Percentiles rank a stretch among this genome's conserved stretches.
Conservation (phyloP, 1,140 invertebrate species). For the Saccostrea glomerata region DNA sequence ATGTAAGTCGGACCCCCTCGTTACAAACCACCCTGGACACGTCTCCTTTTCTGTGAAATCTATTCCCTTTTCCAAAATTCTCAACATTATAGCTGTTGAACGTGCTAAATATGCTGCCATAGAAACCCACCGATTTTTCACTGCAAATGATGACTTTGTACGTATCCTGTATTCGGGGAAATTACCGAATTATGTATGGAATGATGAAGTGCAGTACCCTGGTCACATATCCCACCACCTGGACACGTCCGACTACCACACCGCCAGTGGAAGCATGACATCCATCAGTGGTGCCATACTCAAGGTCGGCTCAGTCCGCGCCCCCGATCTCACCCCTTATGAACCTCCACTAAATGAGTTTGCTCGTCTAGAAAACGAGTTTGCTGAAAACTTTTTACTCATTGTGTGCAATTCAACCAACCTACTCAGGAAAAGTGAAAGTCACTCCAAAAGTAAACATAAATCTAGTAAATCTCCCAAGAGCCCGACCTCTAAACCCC, state of each 20-base stretch:
- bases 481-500: conserved; percentile 57
- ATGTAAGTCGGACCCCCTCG: conserved; percentile 48
- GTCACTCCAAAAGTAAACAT: conserved; percentile 55
- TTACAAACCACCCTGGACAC: conserved; percentile 63
- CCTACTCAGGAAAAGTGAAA: conserved; percentile 72
- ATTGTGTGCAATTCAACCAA: conserved; percentile 77
- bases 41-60: conserved; percentile 67
- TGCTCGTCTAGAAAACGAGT: conserved; percentile 73
- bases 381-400: conserved; percentile 76
- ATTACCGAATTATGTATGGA: conserved; percentile 71
- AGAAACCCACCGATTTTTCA: conserved; percentile 75
- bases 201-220: conserved; percentile 64
- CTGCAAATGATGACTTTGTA: conserved; percentile 72
- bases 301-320: conserved; percentile 67
- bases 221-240: conserved; percentile 47
- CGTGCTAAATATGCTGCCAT: conserved; percentile 75
- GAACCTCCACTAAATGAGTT: conserved; percentile 74
- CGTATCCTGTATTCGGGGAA: conserved; percentile 65
- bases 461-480: conserved; percentile 52
- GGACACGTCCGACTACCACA: conserved; percentile 75
- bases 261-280: conserved; percentile 70
- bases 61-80: conserved; percentile 73
- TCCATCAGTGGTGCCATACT: conserved; percentile 70
- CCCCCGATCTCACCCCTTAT: conserved; percentile 71
- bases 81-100: conserved; percentile 74